These are phyloP conservation scores for Canis aureus DNA, from an alignment of 2,113 vertebrate species.

Conservation along the genomic window DNA sequence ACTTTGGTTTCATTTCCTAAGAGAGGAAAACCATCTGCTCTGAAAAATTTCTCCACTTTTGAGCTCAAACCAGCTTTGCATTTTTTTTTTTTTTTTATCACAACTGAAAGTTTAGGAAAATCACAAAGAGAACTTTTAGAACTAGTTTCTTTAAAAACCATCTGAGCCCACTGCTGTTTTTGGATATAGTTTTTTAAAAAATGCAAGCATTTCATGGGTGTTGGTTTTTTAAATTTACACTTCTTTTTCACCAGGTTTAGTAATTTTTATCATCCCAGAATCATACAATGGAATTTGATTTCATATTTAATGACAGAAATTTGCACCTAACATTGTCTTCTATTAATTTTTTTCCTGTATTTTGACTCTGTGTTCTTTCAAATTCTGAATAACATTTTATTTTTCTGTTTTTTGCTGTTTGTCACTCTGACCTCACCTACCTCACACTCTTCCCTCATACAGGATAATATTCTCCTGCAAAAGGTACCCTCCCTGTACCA, in stretches of 20 bases:
- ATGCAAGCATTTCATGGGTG: background rate
- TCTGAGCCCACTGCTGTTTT: background rate
- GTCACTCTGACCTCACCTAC: background rate
- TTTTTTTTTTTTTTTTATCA: slow-evolving; percentile 67
- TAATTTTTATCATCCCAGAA: background rate
- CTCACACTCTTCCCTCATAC: background rate
- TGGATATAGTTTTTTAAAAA: background rate
- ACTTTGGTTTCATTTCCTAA: background rate
- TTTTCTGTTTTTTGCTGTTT: background rate
- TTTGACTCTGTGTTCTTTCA: background rate
- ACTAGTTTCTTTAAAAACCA: background rate
- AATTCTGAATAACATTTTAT: background rate
- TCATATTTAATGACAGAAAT: background rate
- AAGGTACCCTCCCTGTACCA: background rate
- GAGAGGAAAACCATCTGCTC: background rate
- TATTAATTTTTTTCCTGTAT: background rate
- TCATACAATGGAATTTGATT: background rate
- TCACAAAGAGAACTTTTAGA: background rate
- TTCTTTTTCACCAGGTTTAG: background rate
- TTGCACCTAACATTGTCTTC: background rate
- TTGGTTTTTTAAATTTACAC: background rate
- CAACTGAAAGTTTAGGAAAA: slow-evolving; percentile 33
- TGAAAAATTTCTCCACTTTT: background rate
- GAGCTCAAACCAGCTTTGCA: slow-evolving; percentile 52
- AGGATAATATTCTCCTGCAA: background rate